Evolutionary conservation across 2,888 invertebrate species (phyloP), one percentile per base, ranked within the genome.

Genomic region (Chloromyia formosa): DNA sequence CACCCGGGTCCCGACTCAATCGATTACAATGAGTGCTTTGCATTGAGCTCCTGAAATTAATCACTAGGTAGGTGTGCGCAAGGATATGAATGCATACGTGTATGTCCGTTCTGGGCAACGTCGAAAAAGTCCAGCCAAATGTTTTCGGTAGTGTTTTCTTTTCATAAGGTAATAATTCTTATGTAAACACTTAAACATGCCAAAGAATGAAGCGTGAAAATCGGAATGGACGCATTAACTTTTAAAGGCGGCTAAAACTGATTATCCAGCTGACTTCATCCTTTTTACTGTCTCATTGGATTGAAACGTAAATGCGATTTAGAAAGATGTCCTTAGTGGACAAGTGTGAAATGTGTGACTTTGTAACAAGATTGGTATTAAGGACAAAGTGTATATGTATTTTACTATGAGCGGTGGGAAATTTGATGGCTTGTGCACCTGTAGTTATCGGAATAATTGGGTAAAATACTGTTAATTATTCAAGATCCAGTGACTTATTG

Each of bases 231-330:
- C 74, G 83, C 82, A 84, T 84, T 84, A 84, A 84, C 83, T 84
- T 83, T 83, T 82, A 81, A 84, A 84, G 84, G 82, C 73, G 76
- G 82, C 81, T 84, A 83, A 84, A 81, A 81, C 84, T 80, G 84
- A 84, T 84, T 84, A 84, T 84, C 84, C 83, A 81, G 81, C 66
- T 82, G 83, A 83, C 84, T 83, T 81, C 81, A 78, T 61, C 61
- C 73, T 60, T 61, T 61, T 42, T 12, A 20, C 12, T 20, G 22
- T 14, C 18, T 4, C n/a, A 64, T 45, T 49, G 66, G 18, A 66
- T 71, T 7, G 71, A 56, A 71, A 40, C 22, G 56, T 18, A 56
- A 71, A 71, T 40, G 56, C 56, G 71, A 71, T 71, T 71, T 71
- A 58, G 35, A 42, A 20, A 58, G 40, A 35, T 56, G 1, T 20